phyloP scores from a whole-genome alignment of 2,797 vertebrate species.

The Amblyraja radiata region DNA sequence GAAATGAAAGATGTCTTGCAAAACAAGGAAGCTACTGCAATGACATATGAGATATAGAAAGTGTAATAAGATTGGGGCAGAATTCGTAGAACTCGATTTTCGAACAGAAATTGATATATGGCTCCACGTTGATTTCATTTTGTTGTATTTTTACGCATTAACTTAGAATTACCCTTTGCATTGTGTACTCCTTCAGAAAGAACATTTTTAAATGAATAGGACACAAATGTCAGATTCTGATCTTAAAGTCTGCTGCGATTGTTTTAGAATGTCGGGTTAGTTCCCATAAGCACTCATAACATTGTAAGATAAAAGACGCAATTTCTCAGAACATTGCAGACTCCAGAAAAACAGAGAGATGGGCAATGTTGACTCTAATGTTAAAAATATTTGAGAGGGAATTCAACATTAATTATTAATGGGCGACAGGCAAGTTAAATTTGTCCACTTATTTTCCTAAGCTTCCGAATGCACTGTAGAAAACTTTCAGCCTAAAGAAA shows the following conservation, averaged over 20 bases:
- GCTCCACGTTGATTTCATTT: background rate
- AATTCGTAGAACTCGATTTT: background rate
- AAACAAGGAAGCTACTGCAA: too few relatives aligned
- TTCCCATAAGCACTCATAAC: background rate
- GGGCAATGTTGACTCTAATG: background rate
- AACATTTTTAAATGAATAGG: background rate
- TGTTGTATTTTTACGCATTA: background rate
- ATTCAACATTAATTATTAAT: constrained; percentile 13
- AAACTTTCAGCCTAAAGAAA: background rate
- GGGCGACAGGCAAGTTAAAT: background rate
- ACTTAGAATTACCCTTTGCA: background rate
- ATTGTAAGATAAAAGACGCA: background rate
- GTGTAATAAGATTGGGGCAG: too few relatives aligned
- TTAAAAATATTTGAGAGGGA: background rate
- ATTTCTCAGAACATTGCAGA: background rate
- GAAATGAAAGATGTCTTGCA: too few relatives aligned
- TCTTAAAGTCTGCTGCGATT: constrained; percentile 3
- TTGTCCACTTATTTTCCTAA: background rate
- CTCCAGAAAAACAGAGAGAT: background rate
- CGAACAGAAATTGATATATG: background rate
- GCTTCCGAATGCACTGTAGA: background rate
- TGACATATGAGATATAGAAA: too few relatives aligned
- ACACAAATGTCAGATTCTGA: background rate
- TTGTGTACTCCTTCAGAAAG: background rate
- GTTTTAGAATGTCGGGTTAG: background rate